Percentiles rank a stretch among this genome's conserved stretches.
phyloP scores from a whole-genome alignment of 2,888 invertebrate species.

The Drosophila incognita region DNA sequence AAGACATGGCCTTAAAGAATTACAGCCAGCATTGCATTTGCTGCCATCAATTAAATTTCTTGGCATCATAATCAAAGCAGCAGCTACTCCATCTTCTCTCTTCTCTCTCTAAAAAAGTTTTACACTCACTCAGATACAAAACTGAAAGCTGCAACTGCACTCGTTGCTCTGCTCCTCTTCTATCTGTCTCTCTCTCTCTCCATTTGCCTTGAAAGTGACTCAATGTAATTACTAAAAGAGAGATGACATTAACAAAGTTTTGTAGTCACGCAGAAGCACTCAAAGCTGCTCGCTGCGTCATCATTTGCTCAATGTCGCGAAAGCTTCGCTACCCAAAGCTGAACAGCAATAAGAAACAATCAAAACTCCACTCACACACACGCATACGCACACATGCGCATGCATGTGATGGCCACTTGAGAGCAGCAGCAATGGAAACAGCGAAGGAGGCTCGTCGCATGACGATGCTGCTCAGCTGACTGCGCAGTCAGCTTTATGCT shows the following conservation, averaged over 20 bases:
- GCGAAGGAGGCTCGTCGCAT: constrained; percentile 71
- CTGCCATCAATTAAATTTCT: constrained; percentile 64
- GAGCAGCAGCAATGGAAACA: constrained; percentile 25
- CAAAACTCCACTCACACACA: constrained; percentile 36
- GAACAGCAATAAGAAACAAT: constrained; percentile 23
- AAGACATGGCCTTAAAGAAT: constrained; percentile 25
- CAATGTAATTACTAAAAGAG: not conserved
- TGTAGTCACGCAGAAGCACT: not conserved
- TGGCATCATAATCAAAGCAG: constrained; percentile 55
- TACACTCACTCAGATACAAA: not conserved
- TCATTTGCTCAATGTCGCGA: constrained; percentile 15
- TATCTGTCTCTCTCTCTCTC: not conserved
- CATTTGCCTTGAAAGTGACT: not conserved
- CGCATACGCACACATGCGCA: constrained; percentile 8
- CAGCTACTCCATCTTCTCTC: constrained; percentile 1
- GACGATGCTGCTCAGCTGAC: constrained; percentile 51
- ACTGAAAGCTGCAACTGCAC: not conserved
- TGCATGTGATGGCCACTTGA: constrained; percentile 42
- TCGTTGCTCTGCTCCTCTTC: not conserved
- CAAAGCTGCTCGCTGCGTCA: constrained; percentile 1
- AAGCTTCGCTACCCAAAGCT: constrained; percentile 27
- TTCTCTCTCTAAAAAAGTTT: not conserved
- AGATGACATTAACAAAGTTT: constrained; percentile 3
- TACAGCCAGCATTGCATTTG: constrained; percentile 41
- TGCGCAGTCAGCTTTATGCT: constrained; percentile 47